Conservation (phyloP, 2,888 invertebrate genomes). For the Apamea monoglypha region DNA sequence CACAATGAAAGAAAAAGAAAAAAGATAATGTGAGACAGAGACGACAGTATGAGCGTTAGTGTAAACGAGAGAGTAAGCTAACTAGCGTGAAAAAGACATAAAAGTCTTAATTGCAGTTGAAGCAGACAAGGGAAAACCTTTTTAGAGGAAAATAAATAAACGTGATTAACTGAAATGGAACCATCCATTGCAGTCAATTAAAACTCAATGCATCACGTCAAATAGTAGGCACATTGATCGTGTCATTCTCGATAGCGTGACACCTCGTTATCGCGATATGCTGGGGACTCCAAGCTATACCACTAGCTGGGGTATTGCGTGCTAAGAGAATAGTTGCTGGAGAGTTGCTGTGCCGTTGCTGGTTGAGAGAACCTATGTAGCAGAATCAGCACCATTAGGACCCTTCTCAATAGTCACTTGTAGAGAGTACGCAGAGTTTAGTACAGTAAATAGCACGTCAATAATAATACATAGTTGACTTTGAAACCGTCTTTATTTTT, state of each 20-base stretch:
- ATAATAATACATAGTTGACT: no score
- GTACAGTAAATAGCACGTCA: no score
- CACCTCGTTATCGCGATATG: constrained; percentile 50
- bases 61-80: not conserved
- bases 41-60: not conserved
- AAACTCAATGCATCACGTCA: constrained; percentile 42
- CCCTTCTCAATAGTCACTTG: not conserved
- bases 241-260: constrained; percentile 34
- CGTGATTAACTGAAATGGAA: not conserved
- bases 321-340: not conserved
- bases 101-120: not conserved
- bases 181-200: constrained; percentile 33
- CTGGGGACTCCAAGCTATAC: constrained; percentile 5
- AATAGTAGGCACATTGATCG: constrained; percentile 29
- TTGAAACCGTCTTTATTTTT: no score
- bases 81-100: not conserved
- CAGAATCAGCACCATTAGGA: no score
- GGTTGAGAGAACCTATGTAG: not conserved
- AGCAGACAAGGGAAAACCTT: not conserved
- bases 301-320: constrained; percentile 12
- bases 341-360: not conserved
- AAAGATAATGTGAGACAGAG: not conserved
- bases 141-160: not conserved
- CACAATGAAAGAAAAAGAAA: no score
- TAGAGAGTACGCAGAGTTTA: no score